Conservation (phyloP, 1,140 invertebrate species). For the Apolygus lucorum region DNA sequence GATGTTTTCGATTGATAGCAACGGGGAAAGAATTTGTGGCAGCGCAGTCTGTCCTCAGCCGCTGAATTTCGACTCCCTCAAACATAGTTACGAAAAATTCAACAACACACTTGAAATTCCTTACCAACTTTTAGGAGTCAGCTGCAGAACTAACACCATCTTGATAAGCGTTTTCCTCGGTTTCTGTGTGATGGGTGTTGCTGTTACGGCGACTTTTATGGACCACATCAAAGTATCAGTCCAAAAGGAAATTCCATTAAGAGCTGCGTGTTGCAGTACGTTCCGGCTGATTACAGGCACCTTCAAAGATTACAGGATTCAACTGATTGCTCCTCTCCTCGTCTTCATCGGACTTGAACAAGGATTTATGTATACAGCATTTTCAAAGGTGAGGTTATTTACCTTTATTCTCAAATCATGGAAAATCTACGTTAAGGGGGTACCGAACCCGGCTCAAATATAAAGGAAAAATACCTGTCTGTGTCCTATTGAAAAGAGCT, state of each 20-base stretch:
- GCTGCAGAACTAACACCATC: constrained; percentile 41
- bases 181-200: constrained; percentile 44
- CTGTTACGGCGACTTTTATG: constrained; percentile 45
- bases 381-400: constrained; percentile 48
- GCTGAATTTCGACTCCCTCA: constrained; percentile 10
- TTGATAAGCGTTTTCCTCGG: constrained; percentile 47
- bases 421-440: too few relatives aligned
- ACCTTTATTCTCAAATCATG: too few relatives aligned
- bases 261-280: constrained; percentile 19
- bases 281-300: constrained; percentile 40
- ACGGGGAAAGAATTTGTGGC: constrained; percentile 45
- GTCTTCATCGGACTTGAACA: constrained; percentile 63
- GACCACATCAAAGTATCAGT: constrained; percentile 41
- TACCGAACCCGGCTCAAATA: too few relatives aligned
- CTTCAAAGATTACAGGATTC: constrained; percentile 46
- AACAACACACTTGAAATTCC: too few relatives aligned
- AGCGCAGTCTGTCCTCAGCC: constrained; percentile 43
- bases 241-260: constrained; percentile 40
- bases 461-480: too few relatives aligned
- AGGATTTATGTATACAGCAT: constrained; percentile 62
- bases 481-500: too few relatives aligned
- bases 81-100: constrained; percentile 8
- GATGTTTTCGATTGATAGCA: constrained; percentile 42
- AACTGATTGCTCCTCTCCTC: constrained; percentile 53
- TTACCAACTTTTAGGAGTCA: constrained; percentile 36